Evolutionary conservation across 2,797 vertebrate genomes (phyloP), one percentile per base, ranked within the genome.

Genomic region (Sebastes melanostomus): DNA sequence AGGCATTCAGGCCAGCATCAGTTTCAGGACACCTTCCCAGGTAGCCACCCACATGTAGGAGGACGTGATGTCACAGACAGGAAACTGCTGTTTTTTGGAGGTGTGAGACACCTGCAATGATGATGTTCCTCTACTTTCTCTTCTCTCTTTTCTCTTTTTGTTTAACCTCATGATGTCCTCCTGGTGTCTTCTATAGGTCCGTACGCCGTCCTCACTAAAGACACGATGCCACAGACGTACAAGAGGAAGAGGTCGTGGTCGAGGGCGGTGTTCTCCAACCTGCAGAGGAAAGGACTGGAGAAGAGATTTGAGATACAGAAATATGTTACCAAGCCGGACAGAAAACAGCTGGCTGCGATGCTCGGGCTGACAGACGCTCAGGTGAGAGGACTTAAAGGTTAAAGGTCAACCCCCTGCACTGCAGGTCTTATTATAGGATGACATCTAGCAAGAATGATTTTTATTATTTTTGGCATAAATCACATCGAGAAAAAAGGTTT

Each of bases 1-100:
- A 97, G 98, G 90, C 97, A 95, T 88, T 96, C 98, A 96, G 97
- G 97, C 90, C 98, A 98, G 95, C 98, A 99, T 96, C 98, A 98
- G 93, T 99, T 99, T 96, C 98, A 99, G 95, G 98, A 99, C 96
- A 97, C 97, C 90, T 99, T 99, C 95, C 98, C 98, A 99, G 98
- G 98, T 99, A 97, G 92, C 66, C 81, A 46, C 74, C 46, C 77
- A 73, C 78, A 73, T 77, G 59, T 78, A 89, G 88, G 89, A 72
- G 36, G 36, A 38, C 78, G 59, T 46, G 42, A 46, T 46, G 14
- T 46, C 42, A 70, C 85, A 83, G 82, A 66, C 84, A 66, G 74
- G 32, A 61, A 42, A 32, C 56, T 52, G 72, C 25, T 74, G 66
- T 74, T 25, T 30, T 55, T 38, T 38, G 56, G 16, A 71, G 65